These are phyloP conservation scores for Platyscapa corneri DNA, from an alignment of 1,140 invertebrate genomes.

Conservation along the genomic window DNA sequence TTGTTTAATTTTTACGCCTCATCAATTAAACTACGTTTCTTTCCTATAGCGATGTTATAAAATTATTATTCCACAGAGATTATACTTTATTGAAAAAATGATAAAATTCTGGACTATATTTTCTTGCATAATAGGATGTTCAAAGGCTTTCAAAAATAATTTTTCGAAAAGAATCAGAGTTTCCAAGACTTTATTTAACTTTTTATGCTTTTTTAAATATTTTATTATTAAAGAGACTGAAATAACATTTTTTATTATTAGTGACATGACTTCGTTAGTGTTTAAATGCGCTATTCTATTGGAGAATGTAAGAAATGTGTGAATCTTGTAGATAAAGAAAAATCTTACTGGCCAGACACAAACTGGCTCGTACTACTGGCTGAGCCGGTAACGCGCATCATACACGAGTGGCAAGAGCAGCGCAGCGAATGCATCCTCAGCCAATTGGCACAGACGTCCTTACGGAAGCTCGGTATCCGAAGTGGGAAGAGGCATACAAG, in stretches of 20 bases:
- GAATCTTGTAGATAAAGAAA: not conserved
- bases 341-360: not conserved
- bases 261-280: not conserved
- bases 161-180: too few relatives aligned
- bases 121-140: too few relatives aligned
- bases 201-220: not conserved
- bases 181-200: not conserved
- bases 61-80: too few relatives aligned
- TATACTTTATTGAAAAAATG: too few relatives aligned
- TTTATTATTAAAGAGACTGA: not conserved
- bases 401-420: constrained; percentile 30
- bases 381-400: too few relatives aligned
- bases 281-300: not conserved
- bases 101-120: too few relatives aligned
- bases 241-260: not conserved
- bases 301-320: too few relatives aligned
- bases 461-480: not conserved
- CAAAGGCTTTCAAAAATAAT: too few relatives aligned
- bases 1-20: too few relatives aligned
- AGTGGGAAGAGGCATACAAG: not conserved
- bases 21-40: too few relatives aligned
- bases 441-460: not conserved
- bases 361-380: constrained; percentile 18
- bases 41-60: too few relatives aligned
- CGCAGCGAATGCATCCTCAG: not conserved